phyloP scores from a whole-genome alignment of 2,797 vertebrate genomes.

The Thamnophis elegans region DNA sequence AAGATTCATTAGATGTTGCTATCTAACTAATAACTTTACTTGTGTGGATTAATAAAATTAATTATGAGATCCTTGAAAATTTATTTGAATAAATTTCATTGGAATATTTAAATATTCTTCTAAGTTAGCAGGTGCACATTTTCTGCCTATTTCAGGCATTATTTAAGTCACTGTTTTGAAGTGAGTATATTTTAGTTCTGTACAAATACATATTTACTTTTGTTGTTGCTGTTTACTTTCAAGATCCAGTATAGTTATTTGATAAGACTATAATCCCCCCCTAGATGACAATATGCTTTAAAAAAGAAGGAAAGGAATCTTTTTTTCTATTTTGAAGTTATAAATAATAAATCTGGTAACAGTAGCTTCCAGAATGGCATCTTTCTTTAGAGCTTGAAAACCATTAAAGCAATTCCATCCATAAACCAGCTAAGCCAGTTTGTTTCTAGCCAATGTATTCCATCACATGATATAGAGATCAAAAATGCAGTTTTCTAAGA shows the following conservation, averaged over 20 bases:
- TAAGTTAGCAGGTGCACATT: background rate
- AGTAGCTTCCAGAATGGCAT: background rate
- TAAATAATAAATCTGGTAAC: background rate
- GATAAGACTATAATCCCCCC: background rate
- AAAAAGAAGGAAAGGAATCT: background rate
- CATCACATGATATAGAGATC: background rate
- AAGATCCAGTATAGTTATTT: constrained; percentile 3
- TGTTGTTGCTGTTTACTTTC: background rate
- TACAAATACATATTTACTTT: background rate
- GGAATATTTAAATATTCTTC: constrained; percentile 7
- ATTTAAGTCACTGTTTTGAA: constrained; percentile 12
- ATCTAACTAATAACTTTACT: background rate
- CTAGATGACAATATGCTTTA: background rate
- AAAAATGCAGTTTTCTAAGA: background rate
- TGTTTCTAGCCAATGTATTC: background rate
- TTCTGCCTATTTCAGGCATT: constrained; percentile 3
- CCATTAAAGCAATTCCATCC: background rate
- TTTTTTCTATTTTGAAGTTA: background rate
- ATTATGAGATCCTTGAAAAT: background rate
- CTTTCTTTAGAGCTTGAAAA: constrained; percentile 1
- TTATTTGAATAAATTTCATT: constrained; percentile 4
- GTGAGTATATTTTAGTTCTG: background rate
- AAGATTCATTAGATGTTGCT: background rate
- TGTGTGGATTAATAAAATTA: background rate
- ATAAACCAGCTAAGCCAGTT: background rate